Conservation (phyloP, 2,113 vertebrate genomes). For the Micronycteris hirsuta region DNA sequence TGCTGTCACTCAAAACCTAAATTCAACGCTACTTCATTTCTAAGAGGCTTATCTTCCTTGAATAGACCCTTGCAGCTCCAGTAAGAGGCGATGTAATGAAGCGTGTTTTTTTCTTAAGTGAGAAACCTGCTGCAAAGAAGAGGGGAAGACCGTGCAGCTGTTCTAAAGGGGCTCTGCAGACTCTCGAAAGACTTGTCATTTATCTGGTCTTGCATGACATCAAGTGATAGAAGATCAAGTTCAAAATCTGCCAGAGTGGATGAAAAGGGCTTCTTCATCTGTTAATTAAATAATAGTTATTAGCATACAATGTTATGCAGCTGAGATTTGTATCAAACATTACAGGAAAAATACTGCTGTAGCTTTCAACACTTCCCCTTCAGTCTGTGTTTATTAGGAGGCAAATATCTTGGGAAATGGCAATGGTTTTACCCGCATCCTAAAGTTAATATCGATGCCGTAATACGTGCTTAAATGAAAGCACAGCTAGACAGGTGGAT, state of each 20-base stretch:
- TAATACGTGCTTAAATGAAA: conserved; percentile 71
- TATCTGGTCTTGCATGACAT: conserved; percentile 96
- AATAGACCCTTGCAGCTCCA: conserved; percentile 98
- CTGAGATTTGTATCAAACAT: conserved; percentile 57
- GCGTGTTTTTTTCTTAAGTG: conserved; percentile 99
- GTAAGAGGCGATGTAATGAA: conserved; percentile 99
- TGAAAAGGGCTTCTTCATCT: conserved; percentile 85
- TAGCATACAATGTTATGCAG: conserved; percentile 73
- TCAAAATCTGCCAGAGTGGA: conserved; percentile 83
- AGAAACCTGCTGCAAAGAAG: conserved; percentile 96
- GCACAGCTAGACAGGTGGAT: conserved; percentile 77
- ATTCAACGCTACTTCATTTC: conserved; percentile 99
- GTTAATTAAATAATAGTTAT: conserved; percentile 86
- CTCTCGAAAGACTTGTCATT: conserved; percentile 93
- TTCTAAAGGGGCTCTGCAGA: conserved; percentile 87
- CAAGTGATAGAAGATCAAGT: conserved; percentile 89
- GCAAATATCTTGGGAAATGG: conserved; percentile 76
- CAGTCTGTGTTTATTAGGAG: conserved; percentile 71
- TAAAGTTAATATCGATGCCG: conserved; percentile 53
- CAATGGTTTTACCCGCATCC: conserved; percentile 56
- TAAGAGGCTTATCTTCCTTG: conserved; percentile 99
- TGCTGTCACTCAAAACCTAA: conserved; percentile 99
- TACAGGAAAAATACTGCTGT: conserved; percentile 64
- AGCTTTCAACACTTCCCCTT: conserved; percentile 46
- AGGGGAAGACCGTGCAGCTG: conserved; percentile 94